Conservation (phyloP, 2,113 vertebrate genomes). For the Microcebus tavaratra region DNA sequence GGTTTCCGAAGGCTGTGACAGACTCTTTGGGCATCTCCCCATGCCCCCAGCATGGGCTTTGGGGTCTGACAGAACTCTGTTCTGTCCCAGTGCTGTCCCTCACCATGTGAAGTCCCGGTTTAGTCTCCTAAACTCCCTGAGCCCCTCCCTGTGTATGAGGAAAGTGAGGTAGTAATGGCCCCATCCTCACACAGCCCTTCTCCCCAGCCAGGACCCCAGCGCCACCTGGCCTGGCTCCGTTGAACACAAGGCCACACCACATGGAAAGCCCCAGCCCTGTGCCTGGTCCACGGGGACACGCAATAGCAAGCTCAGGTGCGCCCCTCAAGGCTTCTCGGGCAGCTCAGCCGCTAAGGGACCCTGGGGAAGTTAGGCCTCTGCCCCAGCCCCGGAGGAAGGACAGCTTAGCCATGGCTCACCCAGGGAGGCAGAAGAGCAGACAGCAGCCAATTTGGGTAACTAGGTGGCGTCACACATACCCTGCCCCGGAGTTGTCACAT, state of each 20-base stretch:
- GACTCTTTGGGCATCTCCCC: not conserved
- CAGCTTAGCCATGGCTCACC: not conserved
- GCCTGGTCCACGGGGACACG: not conserved
- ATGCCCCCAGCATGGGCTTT: rapidly evolving
- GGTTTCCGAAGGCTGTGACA: not conserved
- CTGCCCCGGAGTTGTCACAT: not conserved
- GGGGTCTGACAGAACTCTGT: not conserved
- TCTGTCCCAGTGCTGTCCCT: not conserved
- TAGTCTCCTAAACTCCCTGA: not conserved
- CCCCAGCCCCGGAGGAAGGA: not conserved
- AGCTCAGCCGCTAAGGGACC: not conserved
- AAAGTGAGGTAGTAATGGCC: not conserved
- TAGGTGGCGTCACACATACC: not conserved
- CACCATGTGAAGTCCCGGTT: not conserved
- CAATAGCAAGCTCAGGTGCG: not conserved
- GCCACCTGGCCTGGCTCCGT: not conserved
- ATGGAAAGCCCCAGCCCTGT: not conserved
- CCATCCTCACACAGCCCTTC: not conserved
- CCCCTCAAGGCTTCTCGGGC: not conserved
- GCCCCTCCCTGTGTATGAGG: not conserved
- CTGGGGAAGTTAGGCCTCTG: not conserved
- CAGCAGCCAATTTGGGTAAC: not conserved
- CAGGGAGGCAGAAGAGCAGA: not conserved
- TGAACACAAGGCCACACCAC: rapidly evolving
- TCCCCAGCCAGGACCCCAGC: not conserved